These are phyloP conservation scores for Phylloscopus trochiloides DNA, from an alignment of 2,113 vertebrate species.

Conservation along the genomic window DNA sequence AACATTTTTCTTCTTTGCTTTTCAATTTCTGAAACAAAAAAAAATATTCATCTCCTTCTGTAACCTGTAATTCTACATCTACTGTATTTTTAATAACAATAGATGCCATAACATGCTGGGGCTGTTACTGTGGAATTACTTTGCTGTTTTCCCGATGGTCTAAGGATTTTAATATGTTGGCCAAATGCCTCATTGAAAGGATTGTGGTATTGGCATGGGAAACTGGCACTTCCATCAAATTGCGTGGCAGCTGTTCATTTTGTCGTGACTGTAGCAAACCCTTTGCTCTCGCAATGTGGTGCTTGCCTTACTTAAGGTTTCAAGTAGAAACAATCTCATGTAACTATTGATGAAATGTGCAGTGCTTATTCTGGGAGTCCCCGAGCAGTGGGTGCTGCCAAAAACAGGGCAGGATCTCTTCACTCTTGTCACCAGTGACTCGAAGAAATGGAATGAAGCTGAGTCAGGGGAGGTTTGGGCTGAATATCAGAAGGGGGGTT, in stretches of 20 bases:
- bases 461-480: neutral
- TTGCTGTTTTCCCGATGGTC: neutral
- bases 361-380: neutral
- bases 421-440: neutral
- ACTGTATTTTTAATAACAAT: neutral
- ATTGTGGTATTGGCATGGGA: neutral
- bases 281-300: neutral
- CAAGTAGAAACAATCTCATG: neutral
- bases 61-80: neutral
- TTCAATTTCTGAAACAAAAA: neutral
- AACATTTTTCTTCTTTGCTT: neutral
- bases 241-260: constrained; percentile 22
- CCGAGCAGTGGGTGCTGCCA: neutral
- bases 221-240: neutral
- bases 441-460: neutral
- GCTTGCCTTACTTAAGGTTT: neutral
- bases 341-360: neutral
- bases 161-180: constrained; percentile 2
- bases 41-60: neutral
- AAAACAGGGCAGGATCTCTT: neutral
- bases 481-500: neutral
- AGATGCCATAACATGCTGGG: neutral
- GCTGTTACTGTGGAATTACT: neutral
- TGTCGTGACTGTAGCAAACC: neutral
- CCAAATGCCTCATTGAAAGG: neutral